phyloP scores from a whole-genome alignment of 2,888 invertebrate genomes.

The Ectropis crepuscularia region DNA sequence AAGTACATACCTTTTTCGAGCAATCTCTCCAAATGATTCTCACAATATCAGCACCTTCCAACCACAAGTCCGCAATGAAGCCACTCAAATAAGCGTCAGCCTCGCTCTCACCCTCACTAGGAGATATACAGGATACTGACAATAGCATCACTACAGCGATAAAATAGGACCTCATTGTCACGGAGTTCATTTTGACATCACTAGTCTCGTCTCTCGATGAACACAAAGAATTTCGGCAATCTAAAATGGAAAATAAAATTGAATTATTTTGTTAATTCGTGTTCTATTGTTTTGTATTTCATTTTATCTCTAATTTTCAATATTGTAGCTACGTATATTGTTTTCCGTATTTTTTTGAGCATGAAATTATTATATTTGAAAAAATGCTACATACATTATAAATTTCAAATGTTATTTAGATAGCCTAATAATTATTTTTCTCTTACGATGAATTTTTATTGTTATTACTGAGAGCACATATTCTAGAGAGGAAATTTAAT shows the following conservation, averaged over 20 bases:
- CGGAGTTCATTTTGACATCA: constrained; percentile 56
- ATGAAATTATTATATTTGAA: too few species aligned
- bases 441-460: too few species aligned
- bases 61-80: constrained; percentile 78
- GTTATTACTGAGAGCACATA: too few species aligned
- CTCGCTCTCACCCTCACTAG: constrained; percentile 60
- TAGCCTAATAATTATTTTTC: too few species aligned
- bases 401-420: too few species aligned
- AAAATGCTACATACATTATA: too few species aligned
- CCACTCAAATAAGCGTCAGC: constrained; percentile 69
- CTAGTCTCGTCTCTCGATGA: constrained; percentile 57
- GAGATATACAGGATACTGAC: constrained; percentile 50
- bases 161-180: constrained; percentile 53
- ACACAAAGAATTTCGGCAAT: constrained; percentile 35
- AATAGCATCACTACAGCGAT: constrained; percentile 52
- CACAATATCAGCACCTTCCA: constrained; percentile 75
- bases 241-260: constrained; percentile 39
- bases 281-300: too few species aligned
- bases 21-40: constrained; percentile 80
- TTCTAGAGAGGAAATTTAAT: too few species aligned
- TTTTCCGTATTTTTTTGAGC: too few species aligned
- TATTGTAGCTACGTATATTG: too few species aligned
- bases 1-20: constrained; percentile 71
- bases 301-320: too few species aligned
- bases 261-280: background rate